A percentile compares a stretch with the other conserved stretches of the same genome.
These are phyloP conservation scores for Melitaea athalia DNA, from an alignment of 2,888 invertebrate genomes.

Conservation along the genomic window DNA sequence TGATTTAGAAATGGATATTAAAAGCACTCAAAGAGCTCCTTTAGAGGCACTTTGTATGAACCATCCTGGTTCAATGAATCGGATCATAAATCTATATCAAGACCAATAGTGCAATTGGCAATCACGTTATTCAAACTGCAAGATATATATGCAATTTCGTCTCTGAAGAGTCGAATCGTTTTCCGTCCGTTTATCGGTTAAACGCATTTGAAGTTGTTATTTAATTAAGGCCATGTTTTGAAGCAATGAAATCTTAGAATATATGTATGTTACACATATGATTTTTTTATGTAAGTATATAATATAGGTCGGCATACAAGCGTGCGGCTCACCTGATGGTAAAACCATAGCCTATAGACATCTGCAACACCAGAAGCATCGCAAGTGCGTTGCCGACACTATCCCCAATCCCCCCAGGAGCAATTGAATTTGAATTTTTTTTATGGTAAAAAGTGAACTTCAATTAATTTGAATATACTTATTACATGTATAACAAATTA, in stretches of 20 bases:
- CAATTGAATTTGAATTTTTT: too few species aligned
- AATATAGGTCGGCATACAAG: too few species aligned
- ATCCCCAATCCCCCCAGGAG: too few species aligned
- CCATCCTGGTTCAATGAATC: conserved; percentile 30
- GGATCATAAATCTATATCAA: conserved; percentile 68
- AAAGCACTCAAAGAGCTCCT: conserved; percentile 10
- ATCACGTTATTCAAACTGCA: conserved; percentile 75
- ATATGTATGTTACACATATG: neutral
- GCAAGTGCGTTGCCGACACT: too few species aligned
- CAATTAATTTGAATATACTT: too few species aligned
- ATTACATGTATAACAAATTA: too few species aligned
- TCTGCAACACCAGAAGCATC: too few species aligned
- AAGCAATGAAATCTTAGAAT: neutral
- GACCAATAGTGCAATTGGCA: conserved; percentile 64
- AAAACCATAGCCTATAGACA: too few species aligned
- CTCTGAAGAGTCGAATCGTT: conserved; percentile 35
- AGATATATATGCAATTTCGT: conserved; percentile 67
- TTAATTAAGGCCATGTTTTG: conserved; percentile 49
- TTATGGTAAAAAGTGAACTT: too few species aligned
- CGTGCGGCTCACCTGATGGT: too few species aligned
- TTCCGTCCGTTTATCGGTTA: conserved; percentile 50
- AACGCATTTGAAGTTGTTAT: conserved; percentile 55
- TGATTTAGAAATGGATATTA: neutral
- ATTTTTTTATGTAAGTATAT: too few species aligned
- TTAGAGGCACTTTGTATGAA: conserved; percentile 12